A percentile compares a stretch with the other conserved stretches of the same genome.
Conservation (phyloP, 2,113 vertebrate genomes). For the Lonchura striata region DNA sequence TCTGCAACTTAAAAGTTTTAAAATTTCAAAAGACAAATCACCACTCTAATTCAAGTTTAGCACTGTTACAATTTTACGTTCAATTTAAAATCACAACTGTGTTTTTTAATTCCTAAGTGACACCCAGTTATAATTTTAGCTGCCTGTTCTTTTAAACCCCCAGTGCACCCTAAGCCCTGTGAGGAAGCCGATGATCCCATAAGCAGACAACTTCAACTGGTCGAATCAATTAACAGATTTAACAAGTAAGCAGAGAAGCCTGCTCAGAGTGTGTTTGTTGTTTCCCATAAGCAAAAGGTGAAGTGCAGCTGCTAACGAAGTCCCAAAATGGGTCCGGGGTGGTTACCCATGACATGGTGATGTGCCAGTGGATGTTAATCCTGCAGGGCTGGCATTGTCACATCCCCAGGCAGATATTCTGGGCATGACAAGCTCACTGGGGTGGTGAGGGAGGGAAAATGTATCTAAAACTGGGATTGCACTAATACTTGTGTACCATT, state of each 20-base stretch:
- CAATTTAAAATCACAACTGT: neutral
- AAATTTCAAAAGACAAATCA: neutral
- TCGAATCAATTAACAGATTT: conserved; percentile 73
- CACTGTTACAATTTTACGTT: neutral
- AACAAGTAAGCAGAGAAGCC: conserved; percentile 71
- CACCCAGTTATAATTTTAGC: conserved; percentile 21
- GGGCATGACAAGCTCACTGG: neutral
- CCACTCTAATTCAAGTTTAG: neutral
- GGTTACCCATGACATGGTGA: neutral
- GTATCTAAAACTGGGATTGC: neutral
- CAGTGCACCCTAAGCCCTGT: conserved; percentile 74
- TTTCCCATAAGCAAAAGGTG: neutral
- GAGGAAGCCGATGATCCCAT: conserved; percentile 71
- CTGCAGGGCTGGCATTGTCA: accelerated
- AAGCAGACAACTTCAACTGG: conserved; percentile 75
- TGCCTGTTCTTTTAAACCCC: conserved; percentile 44
- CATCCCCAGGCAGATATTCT: neutral
- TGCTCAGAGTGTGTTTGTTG: neutral
- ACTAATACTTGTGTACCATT: neutral
- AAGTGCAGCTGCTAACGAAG: neutral
- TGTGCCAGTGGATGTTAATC: neutral
- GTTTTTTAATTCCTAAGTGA: neutral
- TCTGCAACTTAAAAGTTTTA: neutral
- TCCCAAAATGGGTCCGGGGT: neutral
- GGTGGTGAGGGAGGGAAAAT: neutral